Base-by-base conservation (phyloP, 1,140 invertebrate species). In the Hestina assimilis region DNA sequence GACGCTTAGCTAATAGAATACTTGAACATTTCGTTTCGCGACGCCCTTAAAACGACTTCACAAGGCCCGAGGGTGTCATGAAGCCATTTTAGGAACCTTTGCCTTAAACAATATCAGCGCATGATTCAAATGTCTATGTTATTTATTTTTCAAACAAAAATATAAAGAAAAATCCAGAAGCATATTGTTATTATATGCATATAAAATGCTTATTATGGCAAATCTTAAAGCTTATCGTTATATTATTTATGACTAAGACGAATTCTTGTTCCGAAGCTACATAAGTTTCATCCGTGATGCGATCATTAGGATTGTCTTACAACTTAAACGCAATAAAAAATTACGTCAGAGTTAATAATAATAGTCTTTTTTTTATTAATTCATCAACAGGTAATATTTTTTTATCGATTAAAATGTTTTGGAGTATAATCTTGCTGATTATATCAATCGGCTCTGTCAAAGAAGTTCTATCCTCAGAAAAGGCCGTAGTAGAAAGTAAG, bases 211-310 rank as follows among this genome's bases (percentile, higher is more conserved):
- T 33, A 48, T 19, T n/a, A 14, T 48, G n/a, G 45, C 26, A 11
- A 23, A 47, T 29, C 28, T 48, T 35, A 48, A 43, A 21, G 28
- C 45, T 23, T 15, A 11, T 14, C n/a, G 33, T 19, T 48, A n/a
- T 47, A 9, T 48, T 48, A 48, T 35, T 48, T 48, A 62, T 62
- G 59, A 62, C 59, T 62, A 62, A 62, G 33, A 40, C 47, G 14
- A 62, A 52, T 62, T 62, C 53, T 57, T 62, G 47, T 57, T 48
- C 4, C 45, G 12, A 48, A 26, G 53, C 21, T 53, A n/a, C n/a
- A n/a, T n/a, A 57, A 57, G 55, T 62, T 62, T 52, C 53, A 62
- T 57, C 47, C 53, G 45, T 57, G 53, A 57, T 24, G 47, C 47
- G 31, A 48, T 48, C 41, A 62, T 52, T 57, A 47, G 40, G 43